Conservation (phyloP, 2,888 invertebrate species). For the Serrognathus titanus region DNA sequence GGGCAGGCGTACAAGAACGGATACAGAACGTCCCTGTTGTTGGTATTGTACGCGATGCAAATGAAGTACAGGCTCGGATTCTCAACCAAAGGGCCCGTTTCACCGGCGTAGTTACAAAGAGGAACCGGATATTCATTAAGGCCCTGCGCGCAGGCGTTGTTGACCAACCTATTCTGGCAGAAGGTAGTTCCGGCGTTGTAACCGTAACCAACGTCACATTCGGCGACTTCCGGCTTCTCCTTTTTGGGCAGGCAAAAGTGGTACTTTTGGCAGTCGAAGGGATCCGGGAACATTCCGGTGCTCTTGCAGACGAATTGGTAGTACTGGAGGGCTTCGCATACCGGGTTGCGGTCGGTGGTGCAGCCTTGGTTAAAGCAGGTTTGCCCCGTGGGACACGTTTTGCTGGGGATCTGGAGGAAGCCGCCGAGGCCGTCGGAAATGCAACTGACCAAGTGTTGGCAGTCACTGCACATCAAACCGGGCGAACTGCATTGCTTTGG, state of each 20-base stretch:
- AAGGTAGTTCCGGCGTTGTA: background rate
- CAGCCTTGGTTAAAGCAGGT: background rate
- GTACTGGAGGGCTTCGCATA: background rate
- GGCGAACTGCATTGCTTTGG: background rate
- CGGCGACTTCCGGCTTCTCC: background rate
- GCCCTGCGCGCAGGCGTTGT: background rate
- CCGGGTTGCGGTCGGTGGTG: background rate
- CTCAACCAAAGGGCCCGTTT: background rate
- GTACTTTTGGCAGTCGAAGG: slow-evolving; percentile 8
- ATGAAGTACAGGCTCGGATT: background rate
- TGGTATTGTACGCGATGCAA: background rate
- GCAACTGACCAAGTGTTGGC: background rate
- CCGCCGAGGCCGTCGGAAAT: background rate
- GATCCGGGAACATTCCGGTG: slow-evolving; percentile 11
- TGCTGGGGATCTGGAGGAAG: background rate
- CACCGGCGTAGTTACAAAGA: background rate
- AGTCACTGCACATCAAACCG: background rate
- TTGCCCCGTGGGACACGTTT: background rate
- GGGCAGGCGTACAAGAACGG: slow-evolving; percentile 24
- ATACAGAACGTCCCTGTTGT: slow-evolving; percentile 11
- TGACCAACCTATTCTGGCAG: background rate
- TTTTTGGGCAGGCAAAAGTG: slow-evolving; percentile 3
- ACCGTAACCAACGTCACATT: background rate
- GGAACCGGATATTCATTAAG: background rate
- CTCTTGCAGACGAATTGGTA: slow-evolving; percentile 5